phyloP scores from a whole-genome alignment of 2,113 vertebrate genomes.

The Murina feae region DNA sequence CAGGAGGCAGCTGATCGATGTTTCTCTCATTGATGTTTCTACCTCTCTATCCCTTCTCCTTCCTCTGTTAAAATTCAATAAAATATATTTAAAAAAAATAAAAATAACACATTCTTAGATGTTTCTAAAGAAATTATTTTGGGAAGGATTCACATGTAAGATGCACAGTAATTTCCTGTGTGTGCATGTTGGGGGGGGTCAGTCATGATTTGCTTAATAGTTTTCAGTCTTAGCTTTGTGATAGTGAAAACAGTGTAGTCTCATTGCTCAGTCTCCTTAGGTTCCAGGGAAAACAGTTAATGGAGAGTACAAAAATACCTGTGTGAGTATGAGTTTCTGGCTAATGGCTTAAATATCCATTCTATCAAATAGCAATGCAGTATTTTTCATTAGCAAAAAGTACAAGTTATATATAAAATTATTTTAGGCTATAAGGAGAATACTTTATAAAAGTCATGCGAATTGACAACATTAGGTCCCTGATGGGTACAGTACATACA shows the following conservation, averaged over 20 bases:
- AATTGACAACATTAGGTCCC: background rate
- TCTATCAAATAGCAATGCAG: background rate
- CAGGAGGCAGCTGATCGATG: too few relatives aligned
- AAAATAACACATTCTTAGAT: background rate
- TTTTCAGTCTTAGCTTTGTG: background rate
- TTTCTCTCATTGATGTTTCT: too few relatives aligned
- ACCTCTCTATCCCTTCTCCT: too few relatives aligned
- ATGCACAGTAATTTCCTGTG: background rate
- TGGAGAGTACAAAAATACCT: slow-evolving; percentile 26
- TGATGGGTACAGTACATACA: background rate
- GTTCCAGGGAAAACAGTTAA: slow-evolving; percentile 9
- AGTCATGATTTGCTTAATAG: background rate
- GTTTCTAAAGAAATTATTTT: background rate
- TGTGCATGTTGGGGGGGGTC: background rate
- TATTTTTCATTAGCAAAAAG: background rate
- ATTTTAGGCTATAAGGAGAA: background rate
- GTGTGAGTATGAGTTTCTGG: background rate
- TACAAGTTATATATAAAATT: background rate
- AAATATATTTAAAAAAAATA: too few relatives aligned
- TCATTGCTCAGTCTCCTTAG: background rate
- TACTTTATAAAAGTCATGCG: background rate
- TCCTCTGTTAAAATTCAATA: too few relatives aligned
- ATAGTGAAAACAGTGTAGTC: background rate
- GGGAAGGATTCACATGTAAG: background rate
- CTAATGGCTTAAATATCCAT: slow-evolving; percentile 43